Base-by-base conservation (phyloP, 2,113 vertebrate genomes). In the Rissa tridactyla region DNA sequence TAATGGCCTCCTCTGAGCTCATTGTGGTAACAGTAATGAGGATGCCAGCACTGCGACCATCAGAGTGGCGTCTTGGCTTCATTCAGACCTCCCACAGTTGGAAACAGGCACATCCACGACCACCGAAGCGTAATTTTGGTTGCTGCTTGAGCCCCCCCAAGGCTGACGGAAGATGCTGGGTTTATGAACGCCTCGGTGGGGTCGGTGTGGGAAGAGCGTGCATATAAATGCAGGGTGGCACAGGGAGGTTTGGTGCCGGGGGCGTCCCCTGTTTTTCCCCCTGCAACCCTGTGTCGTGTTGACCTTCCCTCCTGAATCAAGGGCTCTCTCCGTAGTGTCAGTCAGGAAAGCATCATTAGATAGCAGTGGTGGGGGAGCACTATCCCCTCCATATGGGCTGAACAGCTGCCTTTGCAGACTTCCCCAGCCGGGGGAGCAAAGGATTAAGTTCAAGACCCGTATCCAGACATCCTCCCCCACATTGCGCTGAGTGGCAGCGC, bases 351-450 rank as follows among this genome's bases (percentile, higher is more conserved):
- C 86, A 77, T 93, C 93, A 91, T 90, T 80, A 91, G 88, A 68
- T 47, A 90, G 44, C 26, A 1, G 80, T 80, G 90, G 47, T 80
- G 40, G 44, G 54, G 76, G 34, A 87, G 65, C 51, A 57, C 80
- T 54, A 36, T 92, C 71, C 81, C 26, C 15, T 97, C 95, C 91
- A 93, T 96, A 94, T 94, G 91, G 91, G 87, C 58, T 90, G 78
- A 94, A 91, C 96, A 97, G 96, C 90, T 97, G 97, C 85, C 88
- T 95, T 91, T 89, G 58, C 85, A 94, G 92, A 88, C 83, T 95
- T 88, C 70, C 65, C 65, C 88, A 93, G 90, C 38, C 20, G 2
- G 61, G 60, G 78, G 81, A 94, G 92, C 21, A 81, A 82, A 97
- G 90, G 96, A 94, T 92, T 92, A 91, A 86, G 94, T 94, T 95